A percentile compares a stretch with the other conserved stretches of the same genome.
Evolutionary conservation across 2,888 invertebrate genomes (phyloP).

Genomic region (Selenia dentaria): DNA sequence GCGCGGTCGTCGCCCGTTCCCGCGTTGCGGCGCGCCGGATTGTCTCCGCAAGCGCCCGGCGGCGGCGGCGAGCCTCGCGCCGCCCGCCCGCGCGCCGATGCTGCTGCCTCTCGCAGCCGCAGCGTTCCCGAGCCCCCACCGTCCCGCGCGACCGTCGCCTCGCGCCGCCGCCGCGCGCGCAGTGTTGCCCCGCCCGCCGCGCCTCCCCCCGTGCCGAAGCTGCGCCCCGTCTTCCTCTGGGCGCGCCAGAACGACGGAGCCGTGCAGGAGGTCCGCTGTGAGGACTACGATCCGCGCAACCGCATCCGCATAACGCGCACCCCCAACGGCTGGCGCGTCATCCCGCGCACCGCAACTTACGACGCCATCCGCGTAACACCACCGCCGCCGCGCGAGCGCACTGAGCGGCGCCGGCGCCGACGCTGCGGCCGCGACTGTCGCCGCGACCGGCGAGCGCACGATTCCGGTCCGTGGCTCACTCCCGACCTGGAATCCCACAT

Average conservation of each 20-base stretch:
- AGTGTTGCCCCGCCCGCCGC: constrained; percentile 61
- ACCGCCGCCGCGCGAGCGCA: constrained; percentile 37
- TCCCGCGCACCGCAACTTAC: constrained; percentile 87
- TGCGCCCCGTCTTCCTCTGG: constrained; percentile 94
- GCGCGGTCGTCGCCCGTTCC: constrained; percentile 77
- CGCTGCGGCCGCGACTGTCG: constrained; percentile 20
- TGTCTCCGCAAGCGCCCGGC: constrained; percentile 76
- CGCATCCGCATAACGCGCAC: constrained; percentile 93
- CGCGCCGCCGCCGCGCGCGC: constrained; percentile 65
- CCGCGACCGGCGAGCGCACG: constrained; percentile 33
- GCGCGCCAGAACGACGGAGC: constrained; percentile 91
- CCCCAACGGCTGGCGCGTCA: constrained; percentile 92
- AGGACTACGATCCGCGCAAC: constrained; percentile 94
- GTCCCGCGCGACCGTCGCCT: constrained; percentile 74
- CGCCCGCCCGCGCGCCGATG: constrained; percentile 83
- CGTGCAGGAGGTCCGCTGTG: constrained; percentile 93
- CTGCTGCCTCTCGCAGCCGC: constrained; percentile 60
- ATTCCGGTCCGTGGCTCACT: constrained; percentile 53
- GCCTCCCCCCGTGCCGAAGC: constrained; percentile 79
- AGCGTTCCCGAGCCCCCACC: constrained; percentile 60
- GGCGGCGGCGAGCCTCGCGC: constrained; percentile 82
- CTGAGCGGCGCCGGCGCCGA: constrained; percentile 35
- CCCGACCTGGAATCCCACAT: constrained; percentile 86
- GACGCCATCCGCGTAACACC: constrained; percentile 68
- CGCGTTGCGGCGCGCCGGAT: constrained; percentile 76